Evolutionary conservation across 2,888 invertebrate genomes (phyloP), one percentile per base, ranked within the genome.

Genomic region (Blomia tropicalis): DNA sequence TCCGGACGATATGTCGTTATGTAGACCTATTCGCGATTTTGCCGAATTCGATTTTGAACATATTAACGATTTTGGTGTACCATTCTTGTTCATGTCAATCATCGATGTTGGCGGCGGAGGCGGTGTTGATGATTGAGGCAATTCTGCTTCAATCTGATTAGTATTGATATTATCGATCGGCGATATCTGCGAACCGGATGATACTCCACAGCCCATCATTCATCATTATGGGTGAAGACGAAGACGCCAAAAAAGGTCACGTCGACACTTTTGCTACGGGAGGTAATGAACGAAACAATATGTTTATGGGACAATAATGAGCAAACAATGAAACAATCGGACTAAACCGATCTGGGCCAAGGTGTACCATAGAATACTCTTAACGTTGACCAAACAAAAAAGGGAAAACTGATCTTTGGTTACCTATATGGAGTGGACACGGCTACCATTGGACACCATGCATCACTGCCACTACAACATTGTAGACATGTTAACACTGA

Each of bases 121-220:
- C n/a, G n/a, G n/a, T n/a, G n/a, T n/a, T n/a, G n/a, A n/a, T n/a
- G n/a, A n/a, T n/a, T n/a, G n/a, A n/a, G n/a, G n/a, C n/a, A n/a
- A n/a, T n/a, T n/a, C n/a, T n/a, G n/a, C n/a, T n/a, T n/a, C n/a
- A n/a, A n/a, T n/a, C n/a, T n/a, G n/a, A n/a, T n/a, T n/a, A n/a
- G n/a, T n/a, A n/a, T n/a, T n/a, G n/a, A n/a, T n/a, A n/a, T n/a
- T n/a, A n/a, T n/a, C n/a, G 29, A 56, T 29, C 4, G 56, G 56
- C 25, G 29, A 23, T 27, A 56, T 56, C 23, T 56, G 56, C 14
- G 25, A 25, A 22, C 4, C 14, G 17, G 56, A 56, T n/a, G 56
- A 56, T 25, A 30, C 56, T 19, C 56, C 56, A 56, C 56, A 56
- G 36, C 56, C 56, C 56, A 56, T 56, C 29, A 36, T 56, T 56